Evolutionary conservation across 2,797 vertebrate genomes (phyloP).

Genomic region (Myoxocephalus aenaeus): DNA sequence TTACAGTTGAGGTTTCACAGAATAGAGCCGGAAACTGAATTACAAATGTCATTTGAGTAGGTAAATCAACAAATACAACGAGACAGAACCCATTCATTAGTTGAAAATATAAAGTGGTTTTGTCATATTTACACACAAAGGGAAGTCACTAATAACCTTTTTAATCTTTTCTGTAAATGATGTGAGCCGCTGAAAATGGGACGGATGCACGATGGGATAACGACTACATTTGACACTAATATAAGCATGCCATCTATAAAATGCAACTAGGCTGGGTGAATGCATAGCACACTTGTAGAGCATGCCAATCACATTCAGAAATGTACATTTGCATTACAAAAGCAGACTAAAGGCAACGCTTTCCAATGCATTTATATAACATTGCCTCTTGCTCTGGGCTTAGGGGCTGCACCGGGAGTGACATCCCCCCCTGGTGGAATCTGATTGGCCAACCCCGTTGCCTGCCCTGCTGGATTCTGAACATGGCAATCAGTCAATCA

Average conservation of each 20-base stretch:
- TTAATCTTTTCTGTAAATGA: not conserved
- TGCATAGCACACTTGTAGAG: not conserved
- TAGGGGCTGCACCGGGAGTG: not conserved
- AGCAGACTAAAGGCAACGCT: not conserved
- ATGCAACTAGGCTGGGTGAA: not conserved
- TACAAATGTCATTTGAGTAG: slow-evolving; percentile 21
- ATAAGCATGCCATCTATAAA: not conserved
- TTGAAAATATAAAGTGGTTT: not conserved
- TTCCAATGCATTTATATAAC: slow-evolving; percentile 8
- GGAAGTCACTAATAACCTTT: not conserved
- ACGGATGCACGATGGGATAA: not conserved
- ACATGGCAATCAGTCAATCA: not conserved
- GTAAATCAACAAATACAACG: slow-evolving; percentile 23
- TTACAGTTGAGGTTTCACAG: slow-evolving; percentile 47
- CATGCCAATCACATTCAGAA: not conserved
- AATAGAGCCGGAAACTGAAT: slow-evolving; percentile 24
- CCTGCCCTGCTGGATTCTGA: not conserved
- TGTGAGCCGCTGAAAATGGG: not conserved
- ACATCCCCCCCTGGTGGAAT: not conserved
- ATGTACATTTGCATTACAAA: slow-evolving; percentile 7
- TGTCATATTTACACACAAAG: not conserved
- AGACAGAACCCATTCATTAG: slow-evolving; percentile 1
- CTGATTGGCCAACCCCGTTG: not conserved
- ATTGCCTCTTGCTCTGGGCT: not conserved
- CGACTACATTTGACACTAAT: not conserved